A percentile compares a stretch with the other conserved stretches of the same genome.
These are phyloP conservation scores for Cerastis leucographa DNA, from an alignment of 2,888 invertebrate species.

Conservation along the genomic window DNA sequence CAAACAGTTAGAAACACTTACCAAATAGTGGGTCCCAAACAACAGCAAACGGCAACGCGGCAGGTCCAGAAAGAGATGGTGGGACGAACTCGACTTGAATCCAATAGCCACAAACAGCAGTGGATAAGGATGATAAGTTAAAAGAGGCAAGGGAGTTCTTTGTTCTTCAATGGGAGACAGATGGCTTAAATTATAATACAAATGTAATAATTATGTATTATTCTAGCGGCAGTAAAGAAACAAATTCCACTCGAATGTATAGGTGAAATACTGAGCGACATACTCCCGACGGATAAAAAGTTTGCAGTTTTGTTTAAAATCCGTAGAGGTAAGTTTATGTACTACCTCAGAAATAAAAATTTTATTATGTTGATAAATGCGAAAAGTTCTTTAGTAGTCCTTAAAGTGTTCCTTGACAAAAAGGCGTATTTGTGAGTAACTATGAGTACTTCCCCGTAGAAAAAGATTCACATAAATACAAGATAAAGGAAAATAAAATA, in stretches of 20 bases:
- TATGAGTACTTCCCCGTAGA: background rate
- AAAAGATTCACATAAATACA: background rate
- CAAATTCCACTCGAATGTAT: conserved; percentile 23
- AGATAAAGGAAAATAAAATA: background rate
- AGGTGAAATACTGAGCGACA: conserved; percentile 11
- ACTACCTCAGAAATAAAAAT: background rate
- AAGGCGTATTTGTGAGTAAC: background rate
- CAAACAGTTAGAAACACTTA: background rate
- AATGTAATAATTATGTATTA: background rate
- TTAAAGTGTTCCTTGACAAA: background rate
- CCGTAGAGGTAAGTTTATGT: conserved; percentile 22
- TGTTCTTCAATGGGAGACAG: background rate
- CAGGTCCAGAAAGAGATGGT: background rate
- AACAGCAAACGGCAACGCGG: background rate
- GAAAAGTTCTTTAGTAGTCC: background rate
- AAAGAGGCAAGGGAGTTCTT: no score
- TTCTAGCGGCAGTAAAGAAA: conserved; percentile 35
- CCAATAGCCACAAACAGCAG: background rate
- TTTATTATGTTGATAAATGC: background rate
- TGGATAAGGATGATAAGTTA: no score
- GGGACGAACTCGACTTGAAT: background rate
- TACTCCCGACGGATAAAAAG: conserved; percentile 19
- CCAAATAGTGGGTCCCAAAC: background rate
- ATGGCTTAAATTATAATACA: background rate
- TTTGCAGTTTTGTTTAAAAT: conserved; percentile 13